A percentile compares a stretch with the other conserved stretches of the same genome.
These are phyloP conservation scores for Drepanosiphum platanoidis DNA, from an alignment of 2,888 invertebrate genomes.

Conservation along the genomic window DNA sequence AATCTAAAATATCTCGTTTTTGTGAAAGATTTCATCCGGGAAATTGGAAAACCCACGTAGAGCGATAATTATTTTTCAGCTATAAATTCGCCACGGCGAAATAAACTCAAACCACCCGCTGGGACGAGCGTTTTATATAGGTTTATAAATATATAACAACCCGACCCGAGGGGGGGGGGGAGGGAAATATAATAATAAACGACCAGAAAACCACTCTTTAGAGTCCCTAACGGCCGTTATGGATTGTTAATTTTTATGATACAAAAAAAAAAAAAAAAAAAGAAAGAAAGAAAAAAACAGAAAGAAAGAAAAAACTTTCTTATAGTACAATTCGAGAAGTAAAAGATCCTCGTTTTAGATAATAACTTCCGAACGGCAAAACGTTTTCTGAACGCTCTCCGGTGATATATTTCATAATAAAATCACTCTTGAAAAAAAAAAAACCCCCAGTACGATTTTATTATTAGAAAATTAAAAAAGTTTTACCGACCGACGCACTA, in stretches of 20 bases:
- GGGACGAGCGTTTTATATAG: slow-evolving; percentile 53
- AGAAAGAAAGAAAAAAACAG: no score
- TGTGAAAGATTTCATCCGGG: slow-evolving; percentile 60
- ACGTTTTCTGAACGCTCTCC: background rate
- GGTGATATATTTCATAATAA: background rate
- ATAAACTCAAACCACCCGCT: slow-evolving; percentile 50
- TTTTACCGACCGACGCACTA: background rate
- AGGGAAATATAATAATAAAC: slow-evolving; percentile 53
- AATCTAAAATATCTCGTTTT: slow-evolving; percentile 55
- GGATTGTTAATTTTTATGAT: slow-evolving; percentile 61
- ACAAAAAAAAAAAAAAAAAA: no score
- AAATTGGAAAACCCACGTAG: slow-evolving; percentile 59
- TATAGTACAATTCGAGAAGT: slow-evolving; percentile 7
- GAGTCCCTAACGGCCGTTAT: slow-evolving; percentile 44
- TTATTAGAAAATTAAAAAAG: background rate
- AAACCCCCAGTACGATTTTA: background rate
- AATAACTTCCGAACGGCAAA: slow-evolving; percentile 21
- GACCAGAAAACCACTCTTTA: slow-evolving; percentile 46
- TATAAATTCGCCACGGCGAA: slow-evolving; percentile 49
- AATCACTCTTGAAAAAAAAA: background rate
- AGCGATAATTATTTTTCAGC: slow-evolving; percentile 59
- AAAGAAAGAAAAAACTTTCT: no score
- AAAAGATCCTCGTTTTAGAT: slow-evolving; percentile 25
- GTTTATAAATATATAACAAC: background rate
- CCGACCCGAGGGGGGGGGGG: no score